Conservation (phyloP, 2,113 vertebrate genomes). For the Hemiscyllium ocellatum region DNA sequence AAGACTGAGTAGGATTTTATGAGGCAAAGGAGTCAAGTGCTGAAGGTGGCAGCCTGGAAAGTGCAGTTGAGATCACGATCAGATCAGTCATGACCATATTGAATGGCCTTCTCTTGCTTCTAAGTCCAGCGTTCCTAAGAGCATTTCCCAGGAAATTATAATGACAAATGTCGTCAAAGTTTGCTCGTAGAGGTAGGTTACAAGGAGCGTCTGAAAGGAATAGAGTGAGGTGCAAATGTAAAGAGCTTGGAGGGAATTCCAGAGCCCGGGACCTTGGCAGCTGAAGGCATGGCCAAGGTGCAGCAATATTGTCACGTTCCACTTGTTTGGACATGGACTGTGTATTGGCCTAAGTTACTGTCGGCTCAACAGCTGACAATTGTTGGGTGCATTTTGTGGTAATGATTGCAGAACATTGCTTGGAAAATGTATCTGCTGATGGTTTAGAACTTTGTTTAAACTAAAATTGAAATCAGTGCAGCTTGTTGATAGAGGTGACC, state of each 20-base stretch:
- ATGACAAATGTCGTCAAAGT: background rate
- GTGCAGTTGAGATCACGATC: too few relatives aligned
- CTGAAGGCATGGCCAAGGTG: background rate
- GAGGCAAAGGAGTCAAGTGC: too few relatives aligned
- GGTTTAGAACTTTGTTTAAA: too few relatives aligned
- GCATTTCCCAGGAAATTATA: too few relatives aligned
- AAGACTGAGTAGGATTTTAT: too few relatives aligned
- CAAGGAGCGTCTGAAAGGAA: background rate
- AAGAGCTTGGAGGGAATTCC: background rate
- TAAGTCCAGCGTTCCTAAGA: too few relatives aligned
- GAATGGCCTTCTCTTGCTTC: too few relatives aligned
- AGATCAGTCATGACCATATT: too few relatives aligned
- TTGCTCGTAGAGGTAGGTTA: background rate
- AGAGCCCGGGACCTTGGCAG: background rate
- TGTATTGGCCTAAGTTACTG: background rate
- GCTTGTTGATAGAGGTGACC: background rate
- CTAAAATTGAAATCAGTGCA: background rate
- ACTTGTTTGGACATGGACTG: background rate
- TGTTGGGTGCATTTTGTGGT: background rate
- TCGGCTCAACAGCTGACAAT: background rate
- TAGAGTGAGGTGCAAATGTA: background rate
- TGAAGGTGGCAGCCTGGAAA: too few relatives aligned
- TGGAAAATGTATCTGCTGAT: background rate
- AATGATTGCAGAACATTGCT: background rate
- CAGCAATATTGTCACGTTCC: background rate